phyloP scores from a whole-genome alignment of 2,797 vertebrate genomes.

The Ctenosaura bakeri region DNA sequence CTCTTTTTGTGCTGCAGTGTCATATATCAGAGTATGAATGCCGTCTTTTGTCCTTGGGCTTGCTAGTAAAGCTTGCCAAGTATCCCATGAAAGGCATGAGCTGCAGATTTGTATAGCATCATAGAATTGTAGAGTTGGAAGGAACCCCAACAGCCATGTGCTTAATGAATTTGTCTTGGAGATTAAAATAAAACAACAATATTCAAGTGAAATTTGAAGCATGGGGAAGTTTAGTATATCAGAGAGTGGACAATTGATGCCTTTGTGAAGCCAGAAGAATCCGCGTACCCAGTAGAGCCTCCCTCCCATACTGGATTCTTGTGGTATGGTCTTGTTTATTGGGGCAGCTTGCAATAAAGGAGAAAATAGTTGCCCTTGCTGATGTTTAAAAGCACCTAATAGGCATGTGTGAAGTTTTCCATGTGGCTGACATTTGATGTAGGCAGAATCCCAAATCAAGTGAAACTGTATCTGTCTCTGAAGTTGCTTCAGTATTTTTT shows the following conservation, averaged over 20 bases:
- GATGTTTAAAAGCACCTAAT: background rate
- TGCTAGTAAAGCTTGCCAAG: background rate
- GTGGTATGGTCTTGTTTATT: background rate
- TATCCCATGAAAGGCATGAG: constrained; percentile 4
- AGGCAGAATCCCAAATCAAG: too few relatives aligned
- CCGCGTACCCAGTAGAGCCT: too few relatives aligned
- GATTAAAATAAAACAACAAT: background rate
- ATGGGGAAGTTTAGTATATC: background rate
- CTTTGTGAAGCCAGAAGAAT: background rate
- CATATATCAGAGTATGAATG: constrained; percentile 2
- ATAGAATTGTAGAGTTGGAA: too few relatives aligned
- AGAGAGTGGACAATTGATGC: background rate
- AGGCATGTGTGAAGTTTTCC: background rate
- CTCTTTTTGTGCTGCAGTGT: background rate
- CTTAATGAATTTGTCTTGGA: background rate
- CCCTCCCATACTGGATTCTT: background rate
- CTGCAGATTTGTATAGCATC: background rate
- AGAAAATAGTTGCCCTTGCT: background rate
- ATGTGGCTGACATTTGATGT: background rate
- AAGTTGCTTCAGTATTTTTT: too few relatives aligned
- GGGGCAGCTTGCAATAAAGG: background rate
- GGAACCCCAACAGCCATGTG: background rate
- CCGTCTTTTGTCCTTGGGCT: constrained; percentile 12
- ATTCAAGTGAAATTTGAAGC: background rate
- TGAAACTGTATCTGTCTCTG: too few relatives aligned